Evolutionary conservation across 1,140 invertebrate genomes (phyloP), one percentile per base, ranked within the genome.

Genomic region (Phortica variegata): DNA sequence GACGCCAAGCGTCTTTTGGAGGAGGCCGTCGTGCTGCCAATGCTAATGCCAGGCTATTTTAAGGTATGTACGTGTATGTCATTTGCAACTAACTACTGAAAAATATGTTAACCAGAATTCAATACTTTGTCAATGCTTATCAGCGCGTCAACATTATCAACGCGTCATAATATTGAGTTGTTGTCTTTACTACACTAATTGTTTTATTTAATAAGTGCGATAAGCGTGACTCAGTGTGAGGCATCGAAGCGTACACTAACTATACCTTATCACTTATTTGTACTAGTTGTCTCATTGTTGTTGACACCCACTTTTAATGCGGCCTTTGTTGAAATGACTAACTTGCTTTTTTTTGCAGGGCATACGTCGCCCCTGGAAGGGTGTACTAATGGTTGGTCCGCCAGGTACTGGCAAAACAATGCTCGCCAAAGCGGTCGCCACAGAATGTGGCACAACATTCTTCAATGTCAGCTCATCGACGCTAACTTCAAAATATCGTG

Each of bases 1-100:
- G 94, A 98, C 75, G 96, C 95, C 2, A 99, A 99, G 78, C 81
- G 91, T 53, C 77, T 98, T 21, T 78, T 99, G 15, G 93, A 98
- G 78, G 97, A 99, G 82, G 96, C 97, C 42, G 95, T 98, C 15
- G 95, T 99, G 13, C 79, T 99, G 60, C 97, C 97, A 7, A 92
- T 98, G 85, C 88, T 92, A 83, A 97, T 99, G 87, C 96, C 97
- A 4, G 93, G 98, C 70, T 98, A 95, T 78, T 99, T 99, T 76
- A 97, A 93, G 79, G 89, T 88, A 77, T 44, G 37, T 26, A 26
- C 10, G 23, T 6, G 23, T 10, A 26, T 37, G 60, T 68, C 48
- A 53, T 31, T 31, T 17, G 6, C 13, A 20, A 17, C 36, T 37
- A 23, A 23, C 34, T n/a, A n/a, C n/a, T n/a, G n/a, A n/a, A n/a